phyloP scores from a whole-genome alignment of 2,797 vertebrate species.

The Pseudocheirus occidentalis region DNA sequence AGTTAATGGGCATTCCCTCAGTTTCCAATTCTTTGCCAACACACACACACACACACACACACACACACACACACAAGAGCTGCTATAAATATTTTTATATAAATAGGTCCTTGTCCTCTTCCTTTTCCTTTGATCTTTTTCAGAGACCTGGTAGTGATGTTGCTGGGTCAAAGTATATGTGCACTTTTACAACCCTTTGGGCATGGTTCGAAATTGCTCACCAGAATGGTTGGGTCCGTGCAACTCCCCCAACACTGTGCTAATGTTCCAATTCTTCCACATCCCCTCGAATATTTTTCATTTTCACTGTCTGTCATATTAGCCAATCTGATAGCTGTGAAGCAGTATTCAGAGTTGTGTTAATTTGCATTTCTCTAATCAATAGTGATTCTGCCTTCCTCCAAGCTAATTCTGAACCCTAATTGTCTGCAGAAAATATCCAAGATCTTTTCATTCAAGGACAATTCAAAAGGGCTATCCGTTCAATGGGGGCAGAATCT shows the following conservation, averaged over 20 bases:
- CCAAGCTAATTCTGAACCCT: not conserved
- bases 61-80: not conserved
- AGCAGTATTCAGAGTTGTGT: not conserved
- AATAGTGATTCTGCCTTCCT: not conserved
- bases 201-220: not conserved
- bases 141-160: not conserved
- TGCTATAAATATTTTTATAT: not conserved
- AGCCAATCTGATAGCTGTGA: not conserved
- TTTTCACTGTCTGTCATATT: not conserved
- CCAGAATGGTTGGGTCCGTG: not conserved
- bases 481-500: not conserved
- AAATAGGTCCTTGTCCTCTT: not conserved
- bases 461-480: not conserved
- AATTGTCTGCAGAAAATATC: not conserved
- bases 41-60: too few species aligned
- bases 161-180: not conserved
- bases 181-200: not conserved
- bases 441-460: not conserved
- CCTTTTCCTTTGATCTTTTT: not conserved
- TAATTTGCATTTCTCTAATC: not conserved
- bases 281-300: not conserved
- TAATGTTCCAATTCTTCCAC: not conserved
- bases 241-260: not conserved
- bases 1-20: not conserved
- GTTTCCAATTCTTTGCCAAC: not conserved